Evolutionary conservation across 2,113 vertebrate species (phyloP).

Genomic region (Coregonus clupeaformis): DNA sequence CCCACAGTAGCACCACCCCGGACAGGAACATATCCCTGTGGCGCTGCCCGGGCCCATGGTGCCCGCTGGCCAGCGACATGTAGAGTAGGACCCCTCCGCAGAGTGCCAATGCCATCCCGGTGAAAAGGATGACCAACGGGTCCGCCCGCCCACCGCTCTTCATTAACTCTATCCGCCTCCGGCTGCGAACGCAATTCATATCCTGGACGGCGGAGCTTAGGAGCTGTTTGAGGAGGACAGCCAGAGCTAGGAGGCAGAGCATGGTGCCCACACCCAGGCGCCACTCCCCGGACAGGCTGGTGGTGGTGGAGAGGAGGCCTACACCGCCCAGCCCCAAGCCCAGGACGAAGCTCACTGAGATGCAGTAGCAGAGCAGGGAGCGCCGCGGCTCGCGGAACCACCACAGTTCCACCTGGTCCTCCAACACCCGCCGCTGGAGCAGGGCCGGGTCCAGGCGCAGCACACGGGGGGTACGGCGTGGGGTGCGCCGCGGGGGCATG

Average conservation of each 20-base stretch:
- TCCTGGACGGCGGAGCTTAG: constrained; percentile 96
- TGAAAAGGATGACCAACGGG: constrained; percentile 80
- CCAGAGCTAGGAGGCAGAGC: constrained; percentile 89
- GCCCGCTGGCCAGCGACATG: constrained; percentile 66
- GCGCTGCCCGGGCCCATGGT: constrained; percentile 45
- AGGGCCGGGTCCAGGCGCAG: constrained; percentile 39
- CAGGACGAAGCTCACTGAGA: constrained; percentile 85
- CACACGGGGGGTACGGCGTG: constrained; percentile 30
- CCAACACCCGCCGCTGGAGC: constrained; percentile 75
- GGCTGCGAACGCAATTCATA: constrained; percentile 91
- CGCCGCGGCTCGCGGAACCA: constrained; percentile 89
- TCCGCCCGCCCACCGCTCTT: constrained; percentile 88
- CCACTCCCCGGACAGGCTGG: constrained; percentile 88
- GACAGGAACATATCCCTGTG: constrained; percentile 81
- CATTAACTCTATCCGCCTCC: constrained; percentile 84
- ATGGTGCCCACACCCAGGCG: constrained; percentile 85
- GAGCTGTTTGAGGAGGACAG: constrained; percentile 92
- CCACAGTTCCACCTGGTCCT: constrained; percentile 93
- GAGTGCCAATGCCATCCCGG: constrained; percentile 79
- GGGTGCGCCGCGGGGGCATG: constrained; percentile 55
- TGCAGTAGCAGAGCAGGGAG: constrained; percentile 85
- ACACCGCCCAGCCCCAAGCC: constrained; percentile 86
- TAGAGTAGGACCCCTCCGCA: constrained; percentile 82
- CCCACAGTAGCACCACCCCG: constrained; percentile 75
- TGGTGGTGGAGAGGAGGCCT: constrained; percentile 84